Percentiles rank a stretch among this genome's conserved stretches.
Evolutionary conservation across 1,140 invertebrate species (phyloP).

Genomic region (Drosophila subpulchrella): DNA sequence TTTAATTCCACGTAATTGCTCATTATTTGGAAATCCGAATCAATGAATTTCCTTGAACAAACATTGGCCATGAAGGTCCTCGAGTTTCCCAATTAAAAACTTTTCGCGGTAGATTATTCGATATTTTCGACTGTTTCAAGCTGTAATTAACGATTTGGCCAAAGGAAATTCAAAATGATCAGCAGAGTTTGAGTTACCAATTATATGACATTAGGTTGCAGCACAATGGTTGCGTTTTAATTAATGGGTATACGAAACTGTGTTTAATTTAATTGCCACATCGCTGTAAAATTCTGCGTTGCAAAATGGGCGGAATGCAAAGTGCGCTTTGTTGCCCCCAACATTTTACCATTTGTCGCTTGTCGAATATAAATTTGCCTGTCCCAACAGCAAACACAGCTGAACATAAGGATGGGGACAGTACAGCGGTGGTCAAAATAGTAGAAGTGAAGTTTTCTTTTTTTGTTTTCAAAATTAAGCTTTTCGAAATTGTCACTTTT

Average conservation of each 20-base stretch:
- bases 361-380: constrained; percentile 43
- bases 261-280: constrained; percentile 39
- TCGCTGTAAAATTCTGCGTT: constrained; percentile 15
- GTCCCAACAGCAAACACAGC: neutral
- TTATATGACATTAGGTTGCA: neutral
- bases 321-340: constrained; percentile 26
- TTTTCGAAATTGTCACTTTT: no score
- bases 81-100: constrained; percentile 13
- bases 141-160: neutral
- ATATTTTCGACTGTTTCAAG: neutral
- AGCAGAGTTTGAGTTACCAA: neutral
- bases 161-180: no score
- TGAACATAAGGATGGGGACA: neutral
- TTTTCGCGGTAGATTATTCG: neutral
- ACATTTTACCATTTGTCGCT: constrained; percentile 41
- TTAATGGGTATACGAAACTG: constrained; percentile 18
- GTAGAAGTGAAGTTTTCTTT: neutral
- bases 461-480: neutral
- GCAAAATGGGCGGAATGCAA: constrained; percentile 13
- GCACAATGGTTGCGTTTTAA: constrained; percentile 21
- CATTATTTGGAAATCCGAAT: neutral
- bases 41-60: neutral
- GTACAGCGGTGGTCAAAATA: neutral
- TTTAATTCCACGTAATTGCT: neutral
- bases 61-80: neutral